Base-by-base conservation (phyloP, 2,888 invertebrate genomes). In the Apomyelois bistriatella region DNA sequence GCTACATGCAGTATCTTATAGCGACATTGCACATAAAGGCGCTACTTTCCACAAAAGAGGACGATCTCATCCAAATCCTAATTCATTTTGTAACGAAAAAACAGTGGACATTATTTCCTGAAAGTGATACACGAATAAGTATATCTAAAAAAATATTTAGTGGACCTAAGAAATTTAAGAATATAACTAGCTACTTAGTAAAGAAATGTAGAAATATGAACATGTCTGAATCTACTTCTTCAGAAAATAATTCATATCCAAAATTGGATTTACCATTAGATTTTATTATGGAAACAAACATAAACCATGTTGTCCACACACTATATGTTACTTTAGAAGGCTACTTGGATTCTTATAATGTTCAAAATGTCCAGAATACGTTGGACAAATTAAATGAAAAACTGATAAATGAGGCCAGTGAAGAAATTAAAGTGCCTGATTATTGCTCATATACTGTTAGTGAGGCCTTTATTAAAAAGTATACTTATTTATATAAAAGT, bases 291-390 rank as follows among this genome's bases (percentile, higher is more conserved):
- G 38, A 56, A 40, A 51, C 64, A 15, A 63, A 65, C 53, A 60
- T 72, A 43, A 74, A 66, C 58, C 65, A 79, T 64, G 55, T 84
- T 22, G 62, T 82, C n/a, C 70, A 75, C 40, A 58, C 63, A 16
- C 56, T 89, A n/a, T 87, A 76, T 53, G 65, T 78, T 16, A 74
- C 81, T 28, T 59, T 87, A 37, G 74, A 82, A 53, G 82, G 86
- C n/a, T 82, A 76, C 61, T 67, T 89, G 57, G 79, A 88, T 59
- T 66, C 82, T 3, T 86, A 78, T 56, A 82, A 69, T 68, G 65
- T 89, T 4, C 70, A 73, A 56, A 54, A 64, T 53, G 68, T 86
- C 38, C 76, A 82, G 64, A 76, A 82, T 53, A 80, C 71, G 40
- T 71, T 85, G 57, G 73, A 75, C 36, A 57, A 55, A 35, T 60